Evolutionary conservation across 2,888 invertebrate genomes (phyloP), one percentile per base, ranked within the genome.

Genomic region (Rhagonycha lutea): DNA sequence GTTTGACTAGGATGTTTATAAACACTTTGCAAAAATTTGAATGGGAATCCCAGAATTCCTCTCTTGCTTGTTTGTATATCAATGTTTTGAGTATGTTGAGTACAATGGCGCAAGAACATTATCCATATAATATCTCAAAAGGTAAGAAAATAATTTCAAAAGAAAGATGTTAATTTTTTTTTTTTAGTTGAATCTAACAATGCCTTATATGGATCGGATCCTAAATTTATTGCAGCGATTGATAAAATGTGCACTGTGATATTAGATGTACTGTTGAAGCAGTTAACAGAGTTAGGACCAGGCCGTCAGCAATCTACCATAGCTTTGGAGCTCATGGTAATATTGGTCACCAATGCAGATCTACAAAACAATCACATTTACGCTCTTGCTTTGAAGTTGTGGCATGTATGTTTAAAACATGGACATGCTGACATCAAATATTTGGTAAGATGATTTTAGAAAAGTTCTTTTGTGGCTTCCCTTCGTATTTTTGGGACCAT

Each of bases 131-230:
- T 84, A 92, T 98, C 74, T 94, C 95, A 80, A 93, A 92, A 89
- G 95, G 94, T 94, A 85, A 78, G 62, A 7, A 61, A 69, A n/a
- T 8, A 4, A 26, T 24, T 10, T 65, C 14, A 68, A 1, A 32
- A n/a, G 14, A 29, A 29, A 14, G n/a, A 29, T 29, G 8, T 10
- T 68, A 2, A 14, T 14, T 9, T 60, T 69, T 70, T 29, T 61
- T 47, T 89, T 89, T 83, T 81, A 93, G 96, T 98, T 78, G 94
- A 98, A 84, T 97, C 98, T 3, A 98, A 98, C 86, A 98, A 98
- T 87, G 91, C 94, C 74, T 88, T 98, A 61, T 98, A 98, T 85
- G 98, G 98, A 8, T 92, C 94, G 11, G 97, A 98, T 88, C 91
- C 92, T 12, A 96, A 96, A 87, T 98, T 96, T 86, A 89, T 97